A percentile compares a stretch with the other conserved stretches of the same genome.
Conservation (phyloP, 1,140 invertebrate species). For the Babylonia areolata region DNA sequence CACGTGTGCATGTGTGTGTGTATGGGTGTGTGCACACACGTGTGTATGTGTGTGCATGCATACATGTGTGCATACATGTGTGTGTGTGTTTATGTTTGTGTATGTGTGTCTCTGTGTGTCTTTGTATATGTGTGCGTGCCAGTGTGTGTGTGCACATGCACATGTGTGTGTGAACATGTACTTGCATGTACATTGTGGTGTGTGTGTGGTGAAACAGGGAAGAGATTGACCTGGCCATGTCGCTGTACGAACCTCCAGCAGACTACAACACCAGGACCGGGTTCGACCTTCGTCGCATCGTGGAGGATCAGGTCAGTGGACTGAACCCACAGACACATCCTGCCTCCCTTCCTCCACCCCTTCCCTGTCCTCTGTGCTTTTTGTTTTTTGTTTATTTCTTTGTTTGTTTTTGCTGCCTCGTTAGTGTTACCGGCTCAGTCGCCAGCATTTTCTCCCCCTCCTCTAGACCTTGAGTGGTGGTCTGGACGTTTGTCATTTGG, state of each 20-base stretch:
- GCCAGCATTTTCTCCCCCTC: too few relatives aligned
- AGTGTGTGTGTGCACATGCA: too few relatives aligned
- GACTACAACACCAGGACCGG: conserved; percentile 67
- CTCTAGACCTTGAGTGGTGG: too few relatives aligned
- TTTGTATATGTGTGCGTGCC: too few relatives aligned
- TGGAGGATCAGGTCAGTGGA: conserved; percentile 73
- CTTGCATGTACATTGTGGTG: not conserved
- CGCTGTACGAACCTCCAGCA: conserved; percentile 65
- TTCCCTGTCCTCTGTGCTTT: too few relatives aligned
- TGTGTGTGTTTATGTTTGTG: not conserved
- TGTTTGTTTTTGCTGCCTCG: too few relatives aligned
- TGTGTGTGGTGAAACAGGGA: conserved; percentile 59
- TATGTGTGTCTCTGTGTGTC: not conserved
- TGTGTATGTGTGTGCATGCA: not conserved
- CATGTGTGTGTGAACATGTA: not conserved
- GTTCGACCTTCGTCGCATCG: conserved; percentile 72
- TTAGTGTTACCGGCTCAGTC: too few relatives aligned
- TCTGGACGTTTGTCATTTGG: too few relatives aligned
- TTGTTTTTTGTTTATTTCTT: too few relatives aligned
- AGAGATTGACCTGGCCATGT: conserved; percentile 69
- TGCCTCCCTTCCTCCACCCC: not conserved
- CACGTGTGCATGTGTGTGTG: not conserved
- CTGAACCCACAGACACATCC: too few relatives aligned
- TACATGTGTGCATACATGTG: not conserved
- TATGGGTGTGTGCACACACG: not conserved